Base-by-base conservation (phyloP, 2,113 vertebrate genomes). In the Oreotrochilus melanogaster region DNA sequence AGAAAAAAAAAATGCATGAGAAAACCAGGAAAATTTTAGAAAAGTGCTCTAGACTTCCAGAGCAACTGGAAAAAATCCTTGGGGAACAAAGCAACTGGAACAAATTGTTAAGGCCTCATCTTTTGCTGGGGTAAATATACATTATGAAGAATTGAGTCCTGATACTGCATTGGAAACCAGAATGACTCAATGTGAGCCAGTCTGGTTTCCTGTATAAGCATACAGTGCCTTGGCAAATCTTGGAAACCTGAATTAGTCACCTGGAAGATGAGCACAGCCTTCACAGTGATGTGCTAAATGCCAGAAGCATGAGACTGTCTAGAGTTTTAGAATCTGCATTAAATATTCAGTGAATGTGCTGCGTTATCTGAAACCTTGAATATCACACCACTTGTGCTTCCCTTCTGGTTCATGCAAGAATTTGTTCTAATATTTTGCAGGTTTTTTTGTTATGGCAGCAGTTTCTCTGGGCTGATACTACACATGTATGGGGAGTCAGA, bases 191-290 rank as follows among this genome's bases (percentile, higher is more conserved):
- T 67, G 37, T 45, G 66, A 95, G 37, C 51, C 48, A 64, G 37
- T 73, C 45, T 94, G 35, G 58, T 92, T 96, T 96, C 85, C 88
- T 74, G 50, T 61, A 54, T 61, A 89, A 90, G 71, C 39, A 33
- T 42, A 23, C 50, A 31, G 24, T 61, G 37, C 94, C 74, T 95
- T 96, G 86, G 62, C 78, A 93, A 72, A 79, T 96, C 74, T 92
- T 95, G 57, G 85, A 89, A 88, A 65, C 54, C 16, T 7, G 16
- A 23, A 51, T 95, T 93, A 95, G 76, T 83, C 80, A 39, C 80
- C 64, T 64, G 50, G 69, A 87, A 56, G 9, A 19, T 9, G n/a
- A 88, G 79, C 56, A 24, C 78, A 89, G 24, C 48, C 19, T 93
- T 95, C 51, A 23, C 2, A 1, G 13, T 79, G 66, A 93, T 37